Evolutionary conservation across 2,113 vertebrate species (phyloP), one percentile per base, ranked within the genome.

Genomic region (Corythoichthys haematopterus): DNA sequence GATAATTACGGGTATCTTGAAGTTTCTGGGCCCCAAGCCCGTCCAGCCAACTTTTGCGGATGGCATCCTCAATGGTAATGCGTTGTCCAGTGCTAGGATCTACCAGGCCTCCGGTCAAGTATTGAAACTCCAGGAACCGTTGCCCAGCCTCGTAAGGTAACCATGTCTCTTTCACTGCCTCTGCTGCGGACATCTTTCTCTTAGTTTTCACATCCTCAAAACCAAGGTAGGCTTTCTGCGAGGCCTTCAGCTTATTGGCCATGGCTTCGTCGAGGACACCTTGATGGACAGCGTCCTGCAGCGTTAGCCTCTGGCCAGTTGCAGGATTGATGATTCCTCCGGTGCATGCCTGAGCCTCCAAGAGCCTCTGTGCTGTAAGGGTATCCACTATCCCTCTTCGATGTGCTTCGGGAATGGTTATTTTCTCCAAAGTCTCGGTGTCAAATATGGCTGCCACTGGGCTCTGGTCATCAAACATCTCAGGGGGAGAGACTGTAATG

Each of bases 391-490:
- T 95, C 67, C 95, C 95, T 52, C 98, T 91, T 59, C 94, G 91
- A 15, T 93, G 90, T 0, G 88, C 96, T 85, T 99, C 97, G 0
- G 85, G 77, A 66, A 99, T 89, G 0, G 96, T 98, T 75, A 99
- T 95, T 78, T 99, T 99, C 81, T 99, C 97, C 72, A 99, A 74
- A 69, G 94, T 99, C 85, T 99, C 97, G 0, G 94, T 94, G 88
- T 99, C 98, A 72, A 99, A 98, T 85, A 99, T 95, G 75, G 97
- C 95, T 6, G 90, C 97, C 20, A 99, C 94, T 2, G 97, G 95
- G 74, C 93, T 94, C 0, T 90, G 91, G 74, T 99, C 97, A 40
- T 98, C 97, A 16, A 93, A 91, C 59, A 93, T 80, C 14, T 96
- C 95, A 3, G 94, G 93, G 62, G 95, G 94, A 16, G 91, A 92